Evolutionary conservation across 2,113 vertebrate genomes (phyloP).

Genomic region (Falcunculus frontatus): DNA sequence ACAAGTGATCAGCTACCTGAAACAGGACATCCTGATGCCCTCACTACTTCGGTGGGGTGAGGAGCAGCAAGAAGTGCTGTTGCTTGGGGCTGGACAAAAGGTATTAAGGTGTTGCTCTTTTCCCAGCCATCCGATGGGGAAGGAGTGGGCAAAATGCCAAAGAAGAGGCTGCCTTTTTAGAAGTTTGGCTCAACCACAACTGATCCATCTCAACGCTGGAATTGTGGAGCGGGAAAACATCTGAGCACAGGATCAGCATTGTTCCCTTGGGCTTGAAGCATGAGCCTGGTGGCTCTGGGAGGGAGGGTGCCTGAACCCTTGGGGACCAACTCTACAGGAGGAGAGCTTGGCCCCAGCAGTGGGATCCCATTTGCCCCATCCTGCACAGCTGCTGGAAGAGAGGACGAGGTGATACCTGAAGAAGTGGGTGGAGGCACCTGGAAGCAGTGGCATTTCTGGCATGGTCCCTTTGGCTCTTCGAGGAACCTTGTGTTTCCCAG

Average conservation of each 20-base stretch:
- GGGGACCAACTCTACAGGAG: rapidly evolving
- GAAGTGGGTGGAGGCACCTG: not conserved
- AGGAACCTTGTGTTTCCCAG: not conserved
- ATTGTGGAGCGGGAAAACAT: not conserved
- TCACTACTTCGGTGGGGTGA: not conserved
- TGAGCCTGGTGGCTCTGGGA: not conserved
- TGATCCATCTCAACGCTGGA: not conserved
- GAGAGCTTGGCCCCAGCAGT: not conserved
- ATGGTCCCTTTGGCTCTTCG: not conserved
- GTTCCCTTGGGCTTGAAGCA: not conserved
- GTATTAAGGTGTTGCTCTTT: not conserved
- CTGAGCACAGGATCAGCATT: not conserved
- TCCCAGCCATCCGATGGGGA: not conserved
- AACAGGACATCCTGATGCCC: not conserved
- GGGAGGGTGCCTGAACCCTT: not conserved
- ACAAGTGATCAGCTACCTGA: not conserved
- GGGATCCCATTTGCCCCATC: not conserved
- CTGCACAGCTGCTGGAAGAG: not conserved
- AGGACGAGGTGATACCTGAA: not conserved
- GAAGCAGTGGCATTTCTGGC: not conserved
- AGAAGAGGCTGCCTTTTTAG: not conserved
- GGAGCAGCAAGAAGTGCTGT: not conserved
- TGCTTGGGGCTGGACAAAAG: not conserved
- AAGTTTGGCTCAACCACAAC: not conserved
- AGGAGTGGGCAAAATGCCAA: not conserved